Evolutionary conservation across 2,797 vertebrate species (phyloP).

Genomic region (Echiichthys vipera): DNA sequence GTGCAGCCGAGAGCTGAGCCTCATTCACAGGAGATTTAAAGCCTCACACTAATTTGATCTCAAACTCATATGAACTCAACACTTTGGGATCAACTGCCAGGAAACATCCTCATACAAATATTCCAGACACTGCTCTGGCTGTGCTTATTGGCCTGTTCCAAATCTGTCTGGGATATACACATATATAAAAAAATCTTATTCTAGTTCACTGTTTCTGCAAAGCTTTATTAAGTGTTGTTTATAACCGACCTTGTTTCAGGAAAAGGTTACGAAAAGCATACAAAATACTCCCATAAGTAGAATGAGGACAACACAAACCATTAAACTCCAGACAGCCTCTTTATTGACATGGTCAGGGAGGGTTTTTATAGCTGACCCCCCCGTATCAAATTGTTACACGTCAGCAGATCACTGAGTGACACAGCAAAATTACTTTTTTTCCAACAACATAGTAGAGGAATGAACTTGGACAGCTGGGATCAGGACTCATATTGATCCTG

Average conservation of each 20-base stretch:
- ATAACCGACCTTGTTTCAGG: background rate
- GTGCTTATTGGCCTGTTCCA: background rate
- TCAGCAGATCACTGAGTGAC: background rate
- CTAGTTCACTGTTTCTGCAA: background rate
- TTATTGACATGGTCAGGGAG: slow-evolving; percentile 29
- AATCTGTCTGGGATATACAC: no score
- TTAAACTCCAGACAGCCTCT: background rate
- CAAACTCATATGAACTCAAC: background rate
- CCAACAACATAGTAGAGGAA: background rate
- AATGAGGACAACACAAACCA: slow-evolving; percentile 4
- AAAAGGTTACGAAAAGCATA: background rate
- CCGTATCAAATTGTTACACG: background rate
- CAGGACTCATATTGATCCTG: background rate
- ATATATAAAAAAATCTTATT: no score
- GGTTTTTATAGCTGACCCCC: background rate
- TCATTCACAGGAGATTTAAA: background rate
- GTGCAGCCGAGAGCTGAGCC: background rate
- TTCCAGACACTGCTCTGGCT: accelerated
- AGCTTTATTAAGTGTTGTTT: background rate
- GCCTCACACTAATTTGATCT: background rate
- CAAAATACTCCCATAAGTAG: background rate
- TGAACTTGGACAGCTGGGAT: background rate
- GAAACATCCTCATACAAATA: background rate
- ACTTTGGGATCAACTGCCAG: background rate
- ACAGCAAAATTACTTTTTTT: background rate